A percentile compares a stretch with the other conserved stretches of the same genome.
phyloP scores from a whole-genome alignment of 1,140 invertebrate species.

The Oryzaephilus surinamensis region DNA sequence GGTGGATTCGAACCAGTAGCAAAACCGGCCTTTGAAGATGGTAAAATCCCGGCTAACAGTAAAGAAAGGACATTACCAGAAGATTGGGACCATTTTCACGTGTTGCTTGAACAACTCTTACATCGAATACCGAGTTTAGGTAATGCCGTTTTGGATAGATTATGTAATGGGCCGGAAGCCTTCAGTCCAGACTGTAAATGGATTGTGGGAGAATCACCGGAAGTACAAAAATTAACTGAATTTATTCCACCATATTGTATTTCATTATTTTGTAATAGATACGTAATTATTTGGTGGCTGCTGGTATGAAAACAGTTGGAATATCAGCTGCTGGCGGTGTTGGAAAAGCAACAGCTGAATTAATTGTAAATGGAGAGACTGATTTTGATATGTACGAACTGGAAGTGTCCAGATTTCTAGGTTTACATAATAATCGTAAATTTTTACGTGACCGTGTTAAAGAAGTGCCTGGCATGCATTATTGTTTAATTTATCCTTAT shows the following conservation, averaged over 20 bases:
- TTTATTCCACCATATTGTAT: constrained; percentile 19
- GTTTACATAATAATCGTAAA: constrained; percentile 90
- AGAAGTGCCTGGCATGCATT: constrained; percentile 87
- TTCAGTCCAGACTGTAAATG: constrained; percentile 90
- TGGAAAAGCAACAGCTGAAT: constrained; percentile 80
- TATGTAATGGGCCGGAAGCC: constrained; percentile 83
- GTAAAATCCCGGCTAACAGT: constrained; percentile 47
- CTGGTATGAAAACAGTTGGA: constrained; percentile 91
- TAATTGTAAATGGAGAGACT: constrained; percentile 74
- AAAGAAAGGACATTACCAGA: constrained; percentile 55
- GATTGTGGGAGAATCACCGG: constrained; percentile 86
- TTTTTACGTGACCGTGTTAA: constrained; percentile 87
- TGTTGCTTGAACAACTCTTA: constrained; percentile 75
- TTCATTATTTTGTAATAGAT: no score
- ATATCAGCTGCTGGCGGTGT: constrained; percentile 88
- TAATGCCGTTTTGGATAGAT: constrained; percentile 57
- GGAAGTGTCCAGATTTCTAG: constrained; percentile 87
- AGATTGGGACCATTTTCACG: constrained; percentile 95
- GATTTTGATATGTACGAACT: constrained; percentile 82
- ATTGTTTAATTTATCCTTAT: constrained; percentile 73
- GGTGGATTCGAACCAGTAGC: constrained; percentile 79
- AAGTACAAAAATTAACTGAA: constrained; percentile 51
- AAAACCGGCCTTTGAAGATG: constrained; percentile 84
- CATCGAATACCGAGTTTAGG: constrained; percentile 70
- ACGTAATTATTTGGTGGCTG: constrained; percentile 89